Base-by-base conservation (phyloP, 1,140 invertebrate genomes). In the Ditylenchus dipsaci region DNA sequence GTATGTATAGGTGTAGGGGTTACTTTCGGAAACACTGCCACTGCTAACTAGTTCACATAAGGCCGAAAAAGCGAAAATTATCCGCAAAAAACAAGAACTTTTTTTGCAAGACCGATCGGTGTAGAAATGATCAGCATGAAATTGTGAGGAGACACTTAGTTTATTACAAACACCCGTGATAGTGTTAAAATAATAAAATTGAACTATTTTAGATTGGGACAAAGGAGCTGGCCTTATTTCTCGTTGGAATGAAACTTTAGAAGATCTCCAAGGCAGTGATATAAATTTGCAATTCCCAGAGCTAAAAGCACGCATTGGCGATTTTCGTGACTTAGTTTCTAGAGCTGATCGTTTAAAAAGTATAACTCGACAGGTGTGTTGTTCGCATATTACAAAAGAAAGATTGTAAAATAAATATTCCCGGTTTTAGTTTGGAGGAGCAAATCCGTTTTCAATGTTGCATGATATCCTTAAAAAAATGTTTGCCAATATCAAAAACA, bases 181-280 rank as follows among this genome's bases (percentile, higher is more conserved):
- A n/a, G n/a, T n/a, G 33, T 38, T 38, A 11, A 3, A 5, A 38
- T 38, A 38, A 38, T 11, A 38, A 38, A 5, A 11, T 38, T 38
- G 33, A 53, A 53, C 15, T 53, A 21, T 7, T 53, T 53, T 3
- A 53, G 49, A 53, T 26, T 53, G 49, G 49, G n/a, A 19, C 3
- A 43, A 61, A 26, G 38, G 59, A 19, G 59, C n/a, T 19, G 29
- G n/a, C 13, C 29, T 61, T 3, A 30, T 61, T 61, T 3, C 19
- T 19, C 19, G 59, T 30, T 61, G 59, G 59, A 61, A 61, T 43
- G 59, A 61, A 61, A 61, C 38, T 8, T 43, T 19, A 7, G 19
- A 61, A 43, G 38, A 33, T 43, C 29, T 61, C n/a, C 59, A 61
- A 27, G 59, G 59, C 29, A 29, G 19, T 43, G n/a, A 61, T 61